These are phyloP conservation scores for Macrostomum lignano DNA, from an alignment of 1,140 invertebrate genomes.

Conservation along the genomic window DNA sequence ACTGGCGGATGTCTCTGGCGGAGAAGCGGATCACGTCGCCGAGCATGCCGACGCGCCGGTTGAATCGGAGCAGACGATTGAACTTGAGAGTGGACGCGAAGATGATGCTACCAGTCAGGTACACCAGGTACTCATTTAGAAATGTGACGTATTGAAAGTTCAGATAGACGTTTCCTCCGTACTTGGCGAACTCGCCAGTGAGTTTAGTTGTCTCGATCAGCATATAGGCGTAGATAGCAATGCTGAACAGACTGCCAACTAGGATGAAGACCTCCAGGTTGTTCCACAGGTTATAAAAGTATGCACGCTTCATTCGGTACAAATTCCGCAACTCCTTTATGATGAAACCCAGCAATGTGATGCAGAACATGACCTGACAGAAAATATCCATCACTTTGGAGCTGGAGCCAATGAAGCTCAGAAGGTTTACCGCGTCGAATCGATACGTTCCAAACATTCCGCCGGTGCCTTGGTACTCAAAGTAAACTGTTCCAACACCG, in stretches of 20 bases:
- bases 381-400: constrained; percentile 15
- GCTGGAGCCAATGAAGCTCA: constrained; percentile 14
- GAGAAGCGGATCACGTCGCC: constrained; percentile 19
- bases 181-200: constrained; percentile 23
- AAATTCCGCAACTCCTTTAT: constrained; percentile 19
- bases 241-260: constrained; percentile 17
- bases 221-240: constrained; percentile 26
- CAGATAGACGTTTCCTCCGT: constrained; percentile 30
- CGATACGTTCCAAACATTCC: constrained; percentile 29
- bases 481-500: constrained; percentile 30
- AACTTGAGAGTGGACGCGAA: constrained; percentile 32
- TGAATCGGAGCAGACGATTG: constrained; percentile 31
- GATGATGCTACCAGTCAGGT: constrained; percentile 29
- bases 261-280: constrained; percentile 25
- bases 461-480: constrained; percentile 30
- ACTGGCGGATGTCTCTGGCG: constrained; percentile 16
- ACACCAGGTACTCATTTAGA: constrained; percentile 28
- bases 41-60: constrained; percentile 28
- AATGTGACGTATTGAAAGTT: constrained; percentile 29
- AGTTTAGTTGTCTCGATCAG: constrained; percentile 17
- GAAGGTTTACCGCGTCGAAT: constrained; percentile 28
- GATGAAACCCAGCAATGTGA: constrained; percentile 31
- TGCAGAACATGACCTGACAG: constrained; percentile 14
- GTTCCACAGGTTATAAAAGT: constrained; percentile 29
- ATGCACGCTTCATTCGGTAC: constrained; percentile 11